Base-by-base conservation (phyloP, 2,113 vertebrate species). In the Phaethornis superciliosus region DNA sequence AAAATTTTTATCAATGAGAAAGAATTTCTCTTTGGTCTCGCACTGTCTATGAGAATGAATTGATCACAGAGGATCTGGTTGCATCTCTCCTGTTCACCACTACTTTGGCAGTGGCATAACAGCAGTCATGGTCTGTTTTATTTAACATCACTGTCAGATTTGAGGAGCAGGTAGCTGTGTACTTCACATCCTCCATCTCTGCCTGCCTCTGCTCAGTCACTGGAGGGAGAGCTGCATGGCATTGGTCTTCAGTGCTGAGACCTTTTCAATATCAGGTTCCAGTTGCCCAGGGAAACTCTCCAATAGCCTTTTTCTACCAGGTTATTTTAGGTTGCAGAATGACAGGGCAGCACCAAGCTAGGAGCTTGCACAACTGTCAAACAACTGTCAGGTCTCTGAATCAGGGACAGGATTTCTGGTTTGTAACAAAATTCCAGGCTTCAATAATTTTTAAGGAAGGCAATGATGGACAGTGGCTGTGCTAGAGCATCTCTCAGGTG, bases 181-280 rank as follows among this genome's bases (percentile, higher is more conserved):
- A 7, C 10, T 47, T 58, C 15, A 35, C 49, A 30, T 30, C 21
- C 15, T 89, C 32, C 64, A 40, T 16, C 30, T 63, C 59, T 86
- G 47, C 22, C 20, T 83, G 37, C 18, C 35, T 51, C 59, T 83
- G 49, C 2, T 4, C 28, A 20, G 5, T 4, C 3, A 0, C 7
- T 84, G 84, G 60, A 46, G 70, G 54, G 60, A 65, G 1, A 58
- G 16, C 12, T 58, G 78, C 10, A 6, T 30, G 46, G 23, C 22
- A 14, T 3, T 71, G 32, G 27, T 68, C 13, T n/a, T 82, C 40
- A 9, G 19, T 81, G 23, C 18, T 47, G 35, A 89, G 13, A 20
- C 18, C 80, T 63, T 69, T 63, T 74, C 76, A 33, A n/a, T n/a
- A n/a, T n/a, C n/a, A n/a, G n/a, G n/a, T n/a, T n/a, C n/a, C n/a